A percentile compares a stretch with the other conserved stretches of the same genome.
phyloP scores from a whole-genome alignment of 2,888 invertebrate species.

The Temnothorax ravouxi region DNA sequence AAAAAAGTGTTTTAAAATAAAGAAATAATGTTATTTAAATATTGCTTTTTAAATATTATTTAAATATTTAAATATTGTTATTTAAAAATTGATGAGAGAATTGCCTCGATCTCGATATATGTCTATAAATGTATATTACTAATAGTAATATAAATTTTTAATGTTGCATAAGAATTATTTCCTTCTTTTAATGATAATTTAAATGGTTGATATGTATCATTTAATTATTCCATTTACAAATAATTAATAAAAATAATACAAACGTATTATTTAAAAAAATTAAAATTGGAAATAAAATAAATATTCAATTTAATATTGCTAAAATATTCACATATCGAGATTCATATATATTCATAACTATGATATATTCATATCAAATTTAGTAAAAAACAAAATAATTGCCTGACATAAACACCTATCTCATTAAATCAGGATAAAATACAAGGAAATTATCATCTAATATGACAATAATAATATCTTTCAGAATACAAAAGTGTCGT shows the following conservation, averaged over 20 bases:
- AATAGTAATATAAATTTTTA: neutral
- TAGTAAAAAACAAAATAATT: too few relatives aligned
- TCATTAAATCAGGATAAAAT: too few relatives aligned
- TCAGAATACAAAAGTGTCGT: neutral
- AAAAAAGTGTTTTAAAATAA: neutral
- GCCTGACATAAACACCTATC: too few relatives aligned
- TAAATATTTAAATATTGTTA: neutral
- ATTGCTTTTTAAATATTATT: neutral
- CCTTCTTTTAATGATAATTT: neutral
- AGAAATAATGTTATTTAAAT: neutral
- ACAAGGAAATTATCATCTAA: too few relatives aligned
- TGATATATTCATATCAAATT: too few relatives aligned
- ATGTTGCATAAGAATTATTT: neutral
- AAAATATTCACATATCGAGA: too few relatives aligned
- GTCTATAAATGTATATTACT: neutral
- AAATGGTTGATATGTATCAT: neutral
- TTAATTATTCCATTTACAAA: neutral
- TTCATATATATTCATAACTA: too few relatives aligned
- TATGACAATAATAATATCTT: too few relatives aligned
- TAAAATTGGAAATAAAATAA: too few relatives aligned
- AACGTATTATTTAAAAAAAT: neutral
- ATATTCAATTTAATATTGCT: too few relatives aligned
- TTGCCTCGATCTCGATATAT: neutral
- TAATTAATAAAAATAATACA: neutral
- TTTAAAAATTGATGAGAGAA: neutral